Base-by-base conservation (phyloP, 2,113 vertebrate genomes). In the Epinephelus moara region DNA sequence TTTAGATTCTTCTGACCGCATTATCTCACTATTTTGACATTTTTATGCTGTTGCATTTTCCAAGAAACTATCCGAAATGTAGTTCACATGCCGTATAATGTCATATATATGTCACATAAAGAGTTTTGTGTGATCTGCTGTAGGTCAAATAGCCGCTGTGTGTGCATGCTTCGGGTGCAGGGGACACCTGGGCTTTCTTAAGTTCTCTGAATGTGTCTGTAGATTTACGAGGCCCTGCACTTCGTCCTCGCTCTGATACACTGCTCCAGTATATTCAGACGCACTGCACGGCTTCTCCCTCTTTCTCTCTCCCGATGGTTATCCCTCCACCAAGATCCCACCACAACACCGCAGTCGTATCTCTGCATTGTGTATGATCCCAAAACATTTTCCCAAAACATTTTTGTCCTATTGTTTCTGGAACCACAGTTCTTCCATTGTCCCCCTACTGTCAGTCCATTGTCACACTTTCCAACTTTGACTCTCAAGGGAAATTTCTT, bases 401-500 rank as follows among this genome's bases (percentile, higher is more conserved):
- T 73, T 78, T 64, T 74, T 64, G 45, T 64, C 68, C 64, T 66
- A 80, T 89, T 88, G 88, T 91, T 88, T 82, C 64, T 87, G 23
- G 40, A 90, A 69, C 67, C 63, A 79, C 75, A 85, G 47, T 67
- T 75, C 49, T 70, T 80, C 87, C 69, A 61, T 87, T 88, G 80
- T 88, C 81, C 67, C 76, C 47, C 37, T 27, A 49, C 81, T 86
- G 72, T 84, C 67, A 52, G 71, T 72, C 81, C 68, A 87, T 90
- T 90, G 88, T 93, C 77, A 69, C 64, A 64, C 57, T 76, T 76
- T 86, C 78, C 82, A 89, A 49, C 67, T 67, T 73, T 61, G 40
- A 78, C 76, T 89, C 89, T 87, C 81, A 86, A 70, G 86, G 81
- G 88, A 80, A 87, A 85, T 79, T n/a, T 83, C 47, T 81, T 86